These are phyloP conservation scores for Leucoraja ocellata DNA, from an alignment of 2,797 vertebrate genomes.

Conservation along the genomic window DNA sequence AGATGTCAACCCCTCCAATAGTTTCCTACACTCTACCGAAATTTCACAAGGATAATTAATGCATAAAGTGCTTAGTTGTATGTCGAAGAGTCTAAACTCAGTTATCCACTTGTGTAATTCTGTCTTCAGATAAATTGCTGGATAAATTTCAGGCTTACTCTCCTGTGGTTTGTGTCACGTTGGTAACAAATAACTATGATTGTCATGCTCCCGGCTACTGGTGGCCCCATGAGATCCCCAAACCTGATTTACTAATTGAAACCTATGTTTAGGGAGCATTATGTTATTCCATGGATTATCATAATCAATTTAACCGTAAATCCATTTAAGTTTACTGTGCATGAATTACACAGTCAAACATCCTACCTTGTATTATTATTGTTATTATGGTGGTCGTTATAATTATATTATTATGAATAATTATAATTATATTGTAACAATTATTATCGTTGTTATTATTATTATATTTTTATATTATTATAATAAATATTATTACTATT, in stretches of 20 bases:
- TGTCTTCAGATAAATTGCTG: neutral
- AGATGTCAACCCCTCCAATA: too few relatives aligned
- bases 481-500: too few relatives aligned
- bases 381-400: too few relatives aligned
- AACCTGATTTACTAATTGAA: neutral
- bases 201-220: neutral
- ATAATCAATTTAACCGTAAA: neutral
- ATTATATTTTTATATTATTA: too few relatives aligned
- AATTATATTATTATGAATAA: too few relatives aligned
- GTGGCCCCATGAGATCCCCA: neutral
- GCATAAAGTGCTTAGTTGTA: neutral
- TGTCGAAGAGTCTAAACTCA: neutral
- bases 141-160: neutral
- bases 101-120: neutral
- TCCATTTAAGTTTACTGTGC: neutral
- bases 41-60: neutral
- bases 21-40: neutral
- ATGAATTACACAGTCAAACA: neutral
- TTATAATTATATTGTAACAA: too few relatives aligned
- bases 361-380: neutral
- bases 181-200: slow-evolving; percentile 13
- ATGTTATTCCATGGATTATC: too few relatives aligned
- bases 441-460: too few relatives aligned
- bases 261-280: neutral
- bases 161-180: neutral